Evolutionary conservation across 2,888 invertebrate genomes (phyloP).

Genomic region (Cristatella mucedo): DNA sequence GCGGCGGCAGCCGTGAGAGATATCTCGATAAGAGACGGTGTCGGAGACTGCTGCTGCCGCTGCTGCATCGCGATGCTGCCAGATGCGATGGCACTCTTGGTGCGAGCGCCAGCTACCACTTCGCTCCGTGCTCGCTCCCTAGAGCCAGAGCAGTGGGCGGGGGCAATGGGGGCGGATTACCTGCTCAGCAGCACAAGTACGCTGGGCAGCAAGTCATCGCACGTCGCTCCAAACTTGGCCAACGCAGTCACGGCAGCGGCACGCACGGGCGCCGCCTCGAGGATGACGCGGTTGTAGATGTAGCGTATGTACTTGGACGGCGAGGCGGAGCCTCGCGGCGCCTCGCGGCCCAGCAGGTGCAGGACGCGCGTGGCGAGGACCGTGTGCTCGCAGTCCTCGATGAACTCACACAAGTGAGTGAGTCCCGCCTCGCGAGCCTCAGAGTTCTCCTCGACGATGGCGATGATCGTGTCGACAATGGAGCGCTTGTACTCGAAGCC

Average conservation of each 20-base stretch:
- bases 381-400: constrained; percentile 97
- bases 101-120: too few species aligned
- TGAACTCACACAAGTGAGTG: constrained; percentile 94
- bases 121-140: too few species aligned
- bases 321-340: constrained; percentile 80
- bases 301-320: constrained; percentile 58
- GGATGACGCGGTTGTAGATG: constrained; percentile 62
- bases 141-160: too few species aligned
- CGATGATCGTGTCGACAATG: constrained; percentile 92
- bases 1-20: too few species aligned
- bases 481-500: constrained; percentile 95
- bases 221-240: constrained; percentile 90
- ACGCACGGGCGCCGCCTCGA: constrained; percentile 84
- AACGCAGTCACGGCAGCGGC: constrained; percentile 94
- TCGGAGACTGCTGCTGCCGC: too few species aligned
- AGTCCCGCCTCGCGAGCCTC: constrained; percentile 86
- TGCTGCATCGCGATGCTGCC: too few species aligned
- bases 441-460: constrained; percentile 88
- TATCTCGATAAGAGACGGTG: too few species aligned
- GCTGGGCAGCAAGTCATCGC: constrained; percentile 69
- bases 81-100: too few species aligned
- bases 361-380: constrained; percentile 87
- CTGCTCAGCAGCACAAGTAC: constrained; percentile 49
- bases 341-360: constrained; percentile 87
- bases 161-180: constrained; percentile 47